A percentile compares a stretch with the other conserved stretches of the same genome.
phyloP scores from a whole-genome alignment of 2,888 invertebrate genomes.

The Epistrophella euchroma region DNA sequence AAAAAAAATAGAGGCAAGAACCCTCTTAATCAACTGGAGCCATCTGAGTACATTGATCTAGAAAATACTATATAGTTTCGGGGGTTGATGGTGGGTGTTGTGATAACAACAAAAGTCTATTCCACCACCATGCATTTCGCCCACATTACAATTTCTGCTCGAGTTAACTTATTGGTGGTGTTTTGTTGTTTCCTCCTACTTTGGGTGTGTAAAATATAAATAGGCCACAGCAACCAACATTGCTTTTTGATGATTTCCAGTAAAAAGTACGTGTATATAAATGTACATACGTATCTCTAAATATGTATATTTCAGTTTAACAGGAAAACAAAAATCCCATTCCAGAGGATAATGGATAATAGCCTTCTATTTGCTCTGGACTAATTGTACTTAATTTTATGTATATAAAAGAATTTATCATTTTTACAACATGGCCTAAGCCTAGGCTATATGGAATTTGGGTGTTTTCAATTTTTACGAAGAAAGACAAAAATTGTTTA shows the following conservation, averaged over 20 bases:
- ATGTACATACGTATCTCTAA: background rate
- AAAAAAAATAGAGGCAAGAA: conserved; percentile 17
- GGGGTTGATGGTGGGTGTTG: conserved; percentile 39
- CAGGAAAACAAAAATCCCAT: conserved; percentile 4
- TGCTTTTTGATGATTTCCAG: conserved; percentile 30
- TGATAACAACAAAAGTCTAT: conserved; percentile 57
- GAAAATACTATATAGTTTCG: conserved; percentile 53
- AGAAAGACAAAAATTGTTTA: background rate
- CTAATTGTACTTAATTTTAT: conserved; percentile 30
- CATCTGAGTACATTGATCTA: conserved; percentile 69
- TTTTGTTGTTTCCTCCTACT: conserved; percentile 35
- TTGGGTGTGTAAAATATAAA: conserved; percentile 33
- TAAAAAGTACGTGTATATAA: background rate
- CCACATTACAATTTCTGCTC: conserved; percentile 9
- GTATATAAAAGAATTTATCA: conserved; percentile 8
- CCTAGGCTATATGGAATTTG: background rate
- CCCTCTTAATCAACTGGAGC: conserved; percentile 62
- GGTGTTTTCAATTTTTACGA: background rate
- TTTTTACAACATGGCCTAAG: conserved; percentile 18
- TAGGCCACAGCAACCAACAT: conserved; percentile 40
- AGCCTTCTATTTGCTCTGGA: conserved; percentile 25
- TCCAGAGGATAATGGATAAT: conserved; percentile 26
- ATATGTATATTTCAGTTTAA: background rate
- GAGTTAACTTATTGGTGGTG: conserved; percentile 20
- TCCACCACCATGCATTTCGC: conserved; percentile 6